Evolutionary conservation across 2,888 invertebrate genomes (phyloP), one percentile per base, ranked within the genome.

Genomic region (Venusia cambrica): DNA sequence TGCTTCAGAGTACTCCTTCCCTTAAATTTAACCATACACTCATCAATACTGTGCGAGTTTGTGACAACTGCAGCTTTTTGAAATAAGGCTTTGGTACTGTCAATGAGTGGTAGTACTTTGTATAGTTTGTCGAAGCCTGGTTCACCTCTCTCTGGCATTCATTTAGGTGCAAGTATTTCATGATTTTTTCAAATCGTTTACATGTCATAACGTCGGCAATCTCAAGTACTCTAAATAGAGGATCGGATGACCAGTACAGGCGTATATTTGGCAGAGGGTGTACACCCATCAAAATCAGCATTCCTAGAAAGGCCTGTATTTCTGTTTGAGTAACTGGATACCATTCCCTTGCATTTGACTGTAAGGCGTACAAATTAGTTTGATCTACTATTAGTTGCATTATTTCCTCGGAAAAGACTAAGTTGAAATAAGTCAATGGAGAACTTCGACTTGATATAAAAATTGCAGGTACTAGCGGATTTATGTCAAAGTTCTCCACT

Each of bases 291-390:
- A 42, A 22, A 26, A 46, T 42, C n/a, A 49, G 29, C 6, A 50
- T 46, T 26, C 44, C 49, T 7, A 48, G 32, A 46, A 45, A 48
- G n/a, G 45, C 43, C n/a, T n/a, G n/a, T n/a, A n/a, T n/a, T n/a
- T n/a, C n/a, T n/a, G n/a, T n/a, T n/a, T n/a, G n/a, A n/a, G n/a
- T n/a, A n/a, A n/a, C n/a, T n/a, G n/a, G n/a, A n/a, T n/a, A n/a
- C n/a, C n/a, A n/a, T n/a, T n/a, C n/a, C n/a, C n/a, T n/a, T n/a
- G n/a, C n/a, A n/a, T n/a, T n/a, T n/a, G n/a, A n/a, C n/a, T n/a
- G n/a, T n/a, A n/a, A n/a, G n/a, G 35, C 43, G 35, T 43, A 38
- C 24, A 43, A 22, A 38, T 43, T 43, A 28, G 36, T 43, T 38
- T 43, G 32, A 14, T 38, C 28, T 20, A 32, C 43, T 32, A 43